Conservation (phyloP, 2,888 invertebrate genomes). For the Xestobium rufovillosum region DNA sequence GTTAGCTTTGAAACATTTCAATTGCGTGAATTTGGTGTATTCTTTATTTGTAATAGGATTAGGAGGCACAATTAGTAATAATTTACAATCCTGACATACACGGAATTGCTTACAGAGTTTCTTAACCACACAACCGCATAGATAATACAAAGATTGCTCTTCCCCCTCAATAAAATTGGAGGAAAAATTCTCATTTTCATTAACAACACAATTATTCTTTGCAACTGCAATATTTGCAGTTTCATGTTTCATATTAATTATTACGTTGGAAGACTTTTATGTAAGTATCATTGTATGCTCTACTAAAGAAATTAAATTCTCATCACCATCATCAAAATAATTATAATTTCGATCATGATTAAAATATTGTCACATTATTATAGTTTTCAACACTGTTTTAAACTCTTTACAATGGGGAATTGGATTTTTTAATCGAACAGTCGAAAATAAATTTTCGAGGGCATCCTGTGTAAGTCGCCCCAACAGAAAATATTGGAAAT, state of each 20-base stretch:
- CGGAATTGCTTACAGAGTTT: neutral
- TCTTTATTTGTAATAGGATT: neutral
- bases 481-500: conserved; percentile 10
- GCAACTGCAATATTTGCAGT: no score
- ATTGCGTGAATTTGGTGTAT: neutral
- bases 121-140: conserved; percentile 1
- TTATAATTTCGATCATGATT: no score
- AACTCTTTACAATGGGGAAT: conserved; percentile 8
- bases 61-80: conserved; percentile 1
- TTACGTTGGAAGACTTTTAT: no score
- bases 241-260: no score
- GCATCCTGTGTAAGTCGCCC: conserved; percentile 16
- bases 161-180: conserved; percentile 1
- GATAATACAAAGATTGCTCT: conserved; percentile 1
- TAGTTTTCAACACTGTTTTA: no score
- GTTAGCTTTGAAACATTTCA: conserved; percentile 1
- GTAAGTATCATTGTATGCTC: no score
- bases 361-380: no score
- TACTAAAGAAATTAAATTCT: no score
- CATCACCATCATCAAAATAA: no score
- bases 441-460: conserved; percentile 13
- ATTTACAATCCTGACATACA: neutral
- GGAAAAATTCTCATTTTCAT: conserved; percentile 1
- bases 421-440: conserved; percentile 7
- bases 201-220: neutral